Evolutionary conservation across 2,797 vertebrate genomes (phyloP).

Genomic region (Sternotherus odoratus): DNA sequence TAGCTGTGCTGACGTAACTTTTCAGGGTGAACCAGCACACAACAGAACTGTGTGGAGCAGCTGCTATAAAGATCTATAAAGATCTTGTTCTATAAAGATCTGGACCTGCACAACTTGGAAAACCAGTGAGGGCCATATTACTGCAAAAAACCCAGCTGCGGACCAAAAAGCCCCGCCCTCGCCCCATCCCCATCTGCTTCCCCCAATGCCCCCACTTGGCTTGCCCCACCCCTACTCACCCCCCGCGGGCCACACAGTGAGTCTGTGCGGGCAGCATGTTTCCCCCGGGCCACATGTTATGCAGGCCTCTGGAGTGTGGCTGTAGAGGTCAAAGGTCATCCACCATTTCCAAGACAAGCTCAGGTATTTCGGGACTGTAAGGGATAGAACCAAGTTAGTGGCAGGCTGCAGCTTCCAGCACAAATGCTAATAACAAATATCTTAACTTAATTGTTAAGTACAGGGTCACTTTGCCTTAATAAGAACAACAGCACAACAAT

Average conservation of each 20-base stretch:
- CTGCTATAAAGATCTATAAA: not conserved
- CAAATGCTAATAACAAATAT: not conserved
- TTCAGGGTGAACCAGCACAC: not conserved
- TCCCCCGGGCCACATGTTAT: too few species aligned
- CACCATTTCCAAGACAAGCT: not conserved
- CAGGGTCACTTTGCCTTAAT: not conserved
- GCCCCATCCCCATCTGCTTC: too few species aligned
- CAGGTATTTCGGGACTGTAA: rapidly evolving
- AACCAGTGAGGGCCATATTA: too few species aligned
- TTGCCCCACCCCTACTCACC: too few species aligned
- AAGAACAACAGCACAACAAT: not conserved
- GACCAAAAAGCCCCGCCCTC: too few species aligned
- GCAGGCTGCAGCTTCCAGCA: not conserved
- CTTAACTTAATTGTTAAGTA: not conserved
- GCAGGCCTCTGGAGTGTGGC: not conserved
- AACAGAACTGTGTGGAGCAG: not conserved
- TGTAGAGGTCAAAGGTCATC: not conserved
- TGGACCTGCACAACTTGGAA: too few species aligned
- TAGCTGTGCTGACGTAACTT: not conserved
- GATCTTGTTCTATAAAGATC: not conserved
- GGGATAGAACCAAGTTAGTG: not conserved
- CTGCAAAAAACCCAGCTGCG: too few species aligned
- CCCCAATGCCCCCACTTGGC: too few species aligned
- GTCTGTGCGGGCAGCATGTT: too few species aligned
- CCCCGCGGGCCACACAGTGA: too few species aligned